Evolutionary conservation across 2,113 vertebrate genomes (phyloP), one percentile per base, ranked within the genome.

Genomic region (Kryptolebias marmoratus): DNA sequence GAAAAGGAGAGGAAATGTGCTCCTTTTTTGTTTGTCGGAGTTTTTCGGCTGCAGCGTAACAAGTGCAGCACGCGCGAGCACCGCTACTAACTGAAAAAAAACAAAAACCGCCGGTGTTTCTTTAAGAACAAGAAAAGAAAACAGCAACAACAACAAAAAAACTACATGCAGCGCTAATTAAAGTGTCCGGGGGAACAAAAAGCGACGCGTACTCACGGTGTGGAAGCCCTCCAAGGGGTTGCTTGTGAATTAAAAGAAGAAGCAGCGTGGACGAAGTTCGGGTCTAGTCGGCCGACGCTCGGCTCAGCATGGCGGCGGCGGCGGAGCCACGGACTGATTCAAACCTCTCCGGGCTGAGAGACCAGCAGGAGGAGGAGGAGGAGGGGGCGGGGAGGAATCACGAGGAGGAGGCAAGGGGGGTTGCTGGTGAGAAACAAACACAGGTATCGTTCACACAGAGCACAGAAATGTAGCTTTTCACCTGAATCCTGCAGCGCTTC

Each of bases 281-380:
- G 69, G 52, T 36, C 10, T 42, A 9, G 60, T 71, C 6, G 59
- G 22, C 56, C 36, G 53, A 64, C 79, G 30, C 82, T 82, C 80
- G 83, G 81, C 80, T 68, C 90, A 90, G 90, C 91, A 93, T 93
- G 90, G 90, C 90, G 91, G 90, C 90, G 91, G 90, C 89, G 90
- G 65, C 66, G 68, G 48, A 52, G 56, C 77, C 68, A 42, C 59
- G 68, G 74, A 77, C 71, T 73, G 80, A 79, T 90, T 88, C 81
- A 89, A 87, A 85, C 76, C 77, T 80, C 86, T 83, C 67, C 73
- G 59, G 81, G 79, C 80, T 83, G 80, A 9, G 81, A 79, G 82
- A 87, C 67, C 72, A 39, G 62, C 85, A 76, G 50, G 69, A 31
- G 71, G 77, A 67, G 78, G 69, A 73, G 69, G 80, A 71, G 73